Conservation (phyloP, 2,797 vertebrate species). For the Holocentrus rufus region DNA sequence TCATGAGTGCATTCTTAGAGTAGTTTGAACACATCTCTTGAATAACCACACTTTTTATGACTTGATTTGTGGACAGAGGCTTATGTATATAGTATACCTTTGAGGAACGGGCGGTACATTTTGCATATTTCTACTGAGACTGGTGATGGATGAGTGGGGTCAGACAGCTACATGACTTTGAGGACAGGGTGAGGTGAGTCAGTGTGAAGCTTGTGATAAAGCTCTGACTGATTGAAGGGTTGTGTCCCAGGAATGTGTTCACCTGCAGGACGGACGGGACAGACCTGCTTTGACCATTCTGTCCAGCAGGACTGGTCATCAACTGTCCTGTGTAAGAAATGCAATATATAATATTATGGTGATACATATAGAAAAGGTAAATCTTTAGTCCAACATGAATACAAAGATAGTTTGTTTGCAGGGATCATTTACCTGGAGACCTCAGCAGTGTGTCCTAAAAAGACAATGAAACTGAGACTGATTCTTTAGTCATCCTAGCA, state of each 20-base stretch:
- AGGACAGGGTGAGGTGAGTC: slow-evolving; percentile 1
- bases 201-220: slow-evolving; percentile 13
- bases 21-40: not conserved
- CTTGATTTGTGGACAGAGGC: not conserved
- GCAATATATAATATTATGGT: not conserved
- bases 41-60: slow-evolving; percentile 28
- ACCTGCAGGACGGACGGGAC: slow-evolving; percentile 30
- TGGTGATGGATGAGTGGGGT: slow-evolving; percentile 1
- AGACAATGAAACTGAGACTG: no score
- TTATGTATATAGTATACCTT: not conserved
- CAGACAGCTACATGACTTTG: slow-evolving; percentile 1
- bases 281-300: slow-evolving; percentile 56
- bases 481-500: not conserved
- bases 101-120: not conserved
- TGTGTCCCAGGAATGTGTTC: slow-evolving; percentile 57
- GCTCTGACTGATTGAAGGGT: slow-evolving; percentile 44
- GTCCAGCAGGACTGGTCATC: not conserved
- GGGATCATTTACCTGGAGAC: no score
- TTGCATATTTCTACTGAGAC: not conserved
- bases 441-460: no score
- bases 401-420: not conserved
- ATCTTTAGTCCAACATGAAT: not conserved
- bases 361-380: not conserved
- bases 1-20: slow-evolving; percentile 21
- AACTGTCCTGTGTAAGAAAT: not conserved